phyloP scores from a whole-genome alignment of 2,797 vertebrate genomes.

The Acanthurus tractus region DNA sequence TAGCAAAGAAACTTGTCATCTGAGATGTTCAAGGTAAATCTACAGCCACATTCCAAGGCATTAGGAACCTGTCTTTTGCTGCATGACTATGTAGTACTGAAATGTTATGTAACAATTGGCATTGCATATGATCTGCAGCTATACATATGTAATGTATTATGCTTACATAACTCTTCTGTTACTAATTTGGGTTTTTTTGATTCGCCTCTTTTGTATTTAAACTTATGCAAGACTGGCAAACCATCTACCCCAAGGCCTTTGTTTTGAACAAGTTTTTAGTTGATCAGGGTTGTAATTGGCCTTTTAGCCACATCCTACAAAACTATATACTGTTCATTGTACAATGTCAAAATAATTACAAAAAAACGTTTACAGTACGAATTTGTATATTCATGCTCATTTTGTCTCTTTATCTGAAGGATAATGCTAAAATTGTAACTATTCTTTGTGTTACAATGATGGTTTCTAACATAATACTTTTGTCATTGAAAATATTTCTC shows the following conservation, averaged over 20 bases:
- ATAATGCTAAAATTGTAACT: not conserved
- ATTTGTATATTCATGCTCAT: not conserved
- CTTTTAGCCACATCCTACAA: no score
- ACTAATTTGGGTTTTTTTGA: no score
- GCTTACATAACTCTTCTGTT: not conserved
- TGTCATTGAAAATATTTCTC: no score
- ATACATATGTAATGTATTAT: not conserved
- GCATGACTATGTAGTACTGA: not conserved
- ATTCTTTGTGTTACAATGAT: not conserved
- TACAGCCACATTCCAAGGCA: not conserved
- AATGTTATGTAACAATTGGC: conserved; percentile 4
- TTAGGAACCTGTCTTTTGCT: not conserved
- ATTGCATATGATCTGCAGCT: not conserved
- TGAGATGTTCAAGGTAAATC: not conserved
- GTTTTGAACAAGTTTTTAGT: no score
- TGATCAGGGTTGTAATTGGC: no score
- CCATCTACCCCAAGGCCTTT: no score
- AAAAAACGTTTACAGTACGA: not conserved
- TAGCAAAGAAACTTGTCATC: not conserved
- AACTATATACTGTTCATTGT: not conserved
- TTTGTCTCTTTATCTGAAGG: not conserved
- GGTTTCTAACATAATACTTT: no score
- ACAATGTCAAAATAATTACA: no score
- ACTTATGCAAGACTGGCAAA: no score
- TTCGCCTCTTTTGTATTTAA: no score